Percentiles rank a stretch among this genome's conserved stretches.
These are phyloP conservation scores for Limosa lapponica DNA, from an alignment of 2,797 vertebrate species.

Conservation along the genomic window DNA sequence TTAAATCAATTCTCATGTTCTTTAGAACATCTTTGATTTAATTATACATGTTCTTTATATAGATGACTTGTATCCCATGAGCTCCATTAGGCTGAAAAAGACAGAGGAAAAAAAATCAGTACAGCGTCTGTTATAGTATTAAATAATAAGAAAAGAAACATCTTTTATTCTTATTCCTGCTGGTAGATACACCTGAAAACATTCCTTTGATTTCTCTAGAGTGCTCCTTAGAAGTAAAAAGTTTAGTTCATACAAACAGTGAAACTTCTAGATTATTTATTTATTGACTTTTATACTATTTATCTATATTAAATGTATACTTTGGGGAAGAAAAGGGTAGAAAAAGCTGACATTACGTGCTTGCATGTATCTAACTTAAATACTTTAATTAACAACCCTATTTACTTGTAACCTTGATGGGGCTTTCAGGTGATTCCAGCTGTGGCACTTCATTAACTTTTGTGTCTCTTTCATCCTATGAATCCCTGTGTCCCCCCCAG, in stretches of 20 bases:
- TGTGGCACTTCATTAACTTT: background rate
- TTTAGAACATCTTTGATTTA: background rate
- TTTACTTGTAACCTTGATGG: background rate
- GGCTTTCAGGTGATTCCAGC: background rate
- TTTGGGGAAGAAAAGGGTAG: background rate
- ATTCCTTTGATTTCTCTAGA: background rate
- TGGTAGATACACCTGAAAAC: background rate
- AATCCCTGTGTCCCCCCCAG: background rate
- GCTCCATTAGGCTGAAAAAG: background rate
- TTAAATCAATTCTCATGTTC: background rate
- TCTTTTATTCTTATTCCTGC: background rate
- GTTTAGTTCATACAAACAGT: background rate
- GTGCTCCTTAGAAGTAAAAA: background rate
- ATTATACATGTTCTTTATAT: background rate
- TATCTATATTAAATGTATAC: background rate
- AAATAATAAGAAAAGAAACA: background rate
- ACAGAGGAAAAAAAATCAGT: rapidly evolving
- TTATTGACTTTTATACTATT: background rate
- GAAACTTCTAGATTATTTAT: background rate
- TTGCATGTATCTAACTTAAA: background rate
- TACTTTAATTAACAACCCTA: background rate
- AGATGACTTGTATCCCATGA: background rate
- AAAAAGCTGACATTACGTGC: background rate
- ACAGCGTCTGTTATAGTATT: background rate
- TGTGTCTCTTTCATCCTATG: background rate